Base-by-base conservation (phyloP, 2,888 invertebrate genomes). In the Nomada goodeniana region DNA sequence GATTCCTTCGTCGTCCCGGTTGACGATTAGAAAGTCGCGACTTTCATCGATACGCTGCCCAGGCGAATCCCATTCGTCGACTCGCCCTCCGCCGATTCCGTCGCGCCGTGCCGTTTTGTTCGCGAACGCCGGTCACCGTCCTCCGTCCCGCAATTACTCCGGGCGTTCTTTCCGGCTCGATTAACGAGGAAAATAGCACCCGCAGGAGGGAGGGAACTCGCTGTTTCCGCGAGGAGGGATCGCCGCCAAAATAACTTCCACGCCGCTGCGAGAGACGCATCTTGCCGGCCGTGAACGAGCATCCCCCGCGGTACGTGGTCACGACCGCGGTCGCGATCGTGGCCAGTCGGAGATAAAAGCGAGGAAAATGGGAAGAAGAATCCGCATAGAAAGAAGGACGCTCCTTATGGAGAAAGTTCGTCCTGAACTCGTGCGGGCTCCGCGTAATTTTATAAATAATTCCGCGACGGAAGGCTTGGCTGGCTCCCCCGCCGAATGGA, bases 401-500 rank as follows among this genome's bases (percentile, higher is more conserved):
- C 76, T 74, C 76, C 85, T 85, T 86, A 84, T 83, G 79, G 83
- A 75, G 52, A 85, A 86, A 88, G 73, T 86, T 78, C 65, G 68
- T 73, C 74, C 26, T 26, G 73, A 71, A 85, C 75, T 76, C 68
- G 80, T 52, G n/a, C 65, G 61, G 71, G 61, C 60, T 65, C 59
- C 55, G 70, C 60, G 83, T 87, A 88, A 87, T 89, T 88, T 87
- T 85, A 84, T 88, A 89, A 89, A 88, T 88, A 87, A 89, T 89
- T 88, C 83, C 72, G 64, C 29, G 55, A 59, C 11, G 47, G 50
- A 53, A 65, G 67, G 64, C 57, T 81, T 60, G 65, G 52, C 20
- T 47, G 52, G 77, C 50, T 42, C 5, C 55, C 42, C 9, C 44
- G 18, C 18, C 2, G 13, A 26, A 15, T 9, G 59, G 15, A 13